These are phyloP conservation scores for Hystrix brachyura DNA, from an alignment of 2,113 vertebrate genomes.

Conservation along the genomic window DNA sequence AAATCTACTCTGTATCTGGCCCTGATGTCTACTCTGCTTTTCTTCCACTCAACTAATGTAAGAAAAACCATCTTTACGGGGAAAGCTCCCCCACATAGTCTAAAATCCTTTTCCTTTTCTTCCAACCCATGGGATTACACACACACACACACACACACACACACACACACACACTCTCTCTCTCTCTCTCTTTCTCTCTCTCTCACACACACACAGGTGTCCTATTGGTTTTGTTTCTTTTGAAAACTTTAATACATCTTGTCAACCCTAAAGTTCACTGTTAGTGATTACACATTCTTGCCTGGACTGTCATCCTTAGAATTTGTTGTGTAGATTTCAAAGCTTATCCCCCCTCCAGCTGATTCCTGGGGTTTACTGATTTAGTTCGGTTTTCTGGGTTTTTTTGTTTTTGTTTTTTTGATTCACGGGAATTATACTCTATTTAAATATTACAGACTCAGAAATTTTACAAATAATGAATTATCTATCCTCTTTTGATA, in stretches of 20 bases:
- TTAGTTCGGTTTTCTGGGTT: neutral
- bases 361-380: neutral
- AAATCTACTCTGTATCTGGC: neutral
- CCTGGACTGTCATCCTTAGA: neutral
- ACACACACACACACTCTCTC: neutral
- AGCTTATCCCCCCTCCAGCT: neutral
- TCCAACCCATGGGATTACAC: neutral
- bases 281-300: neutral
- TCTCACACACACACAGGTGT: no score
- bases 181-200: neutral
- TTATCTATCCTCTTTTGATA: constrained; percentile 22
- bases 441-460: neutral
- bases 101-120: neutral
- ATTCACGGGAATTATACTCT: neutral
- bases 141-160: neutral
- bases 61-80: constrained; percentile 4
- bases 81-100: neutral
- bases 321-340: neutral
- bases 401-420: neutral
- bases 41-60: neutral
- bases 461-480: neutral
- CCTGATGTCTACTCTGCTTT: neutral
- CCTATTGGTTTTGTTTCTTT: neutral
- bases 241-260: neutral
- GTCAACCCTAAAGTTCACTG: neutral